A percentile compares a stretch with the other conserved stretches of the same genome.
phyloP scores from a whole-genome alignment of 2,113 vertebrate species.

The Cynoglossus semilaevis region DNA sequence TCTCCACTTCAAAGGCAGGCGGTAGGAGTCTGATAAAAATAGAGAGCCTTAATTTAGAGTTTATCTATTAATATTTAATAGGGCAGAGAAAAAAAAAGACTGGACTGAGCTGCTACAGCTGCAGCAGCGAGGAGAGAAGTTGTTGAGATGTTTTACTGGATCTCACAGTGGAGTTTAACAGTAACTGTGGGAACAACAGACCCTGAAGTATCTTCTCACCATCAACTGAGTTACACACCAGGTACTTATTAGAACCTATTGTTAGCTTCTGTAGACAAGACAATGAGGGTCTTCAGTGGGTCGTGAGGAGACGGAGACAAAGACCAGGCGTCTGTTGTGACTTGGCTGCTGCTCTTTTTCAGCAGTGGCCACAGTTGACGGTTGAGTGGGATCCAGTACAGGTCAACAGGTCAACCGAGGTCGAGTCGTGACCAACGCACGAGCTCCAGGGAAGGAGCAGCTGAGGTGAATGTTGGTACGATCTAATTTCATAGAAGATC shows the following conservation, averaged over 20 bases:
- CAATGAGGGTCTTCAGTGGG: too few species aligned
- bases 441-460: too few species aligned
- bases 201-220: neutral
- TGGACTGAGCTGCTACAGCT: neutral
- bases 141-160: too few species aligned
- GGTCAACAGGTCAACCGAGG: too few species aligned
- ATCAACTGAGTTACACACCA: neutral
- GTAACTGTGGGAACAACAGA: neutral
- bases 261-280: neutral
- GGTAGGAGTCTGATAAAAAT: conserved; percentile 49
- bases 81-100: conserved; percentile 26
- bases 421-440: too few species aligned
- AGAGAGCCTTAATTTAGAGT: conserved; percentile 52
- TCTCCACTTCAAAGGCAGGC: conserved; percentile 55
- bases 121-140: neutral
- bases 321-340: too few species aligned
- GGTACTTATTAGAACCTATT: neutral
- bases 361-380: too few species aligned
- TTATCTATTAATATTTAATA: conserved; percentile 65
- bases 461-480: too few species aligned
- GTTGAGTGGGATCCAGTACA: too few species aligned
- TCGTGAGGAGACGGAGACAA: too few species aligned
- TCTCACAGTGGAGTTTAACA: neutral
- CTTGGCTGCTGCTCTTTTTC: too few species aligned
- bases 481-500: too few species aligned